Evolutionary conservation across 2,797 vertebrate species (phyloP).

Genomic region (Sebastiscus tertius): DNA sequence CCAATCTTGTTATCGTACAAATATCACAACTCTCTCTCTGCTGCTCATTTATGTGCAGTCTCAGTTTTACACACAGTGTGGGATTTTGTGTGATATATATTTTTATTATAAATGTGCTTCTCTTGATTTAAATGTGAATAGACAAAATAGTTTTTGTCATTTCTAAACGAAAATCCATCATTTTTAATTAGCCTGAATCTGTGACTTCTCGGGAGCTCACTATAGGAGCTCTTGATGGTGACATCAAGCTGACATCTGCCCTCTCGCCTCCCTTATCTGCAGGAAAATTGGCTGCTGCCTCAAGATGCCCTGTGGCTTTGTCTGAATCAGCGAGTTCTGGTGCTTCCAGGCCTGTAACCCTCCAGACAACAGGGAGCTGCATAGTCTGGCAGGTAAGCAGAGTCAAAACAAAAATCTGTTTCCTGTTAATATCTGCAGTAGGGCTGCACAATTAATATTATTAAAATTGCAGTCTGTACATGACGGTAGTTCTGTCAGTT

Average conservation of each 20-base stretch:
- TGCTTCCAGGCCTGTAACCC: background rate
- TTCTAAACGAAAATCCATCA: background rate
- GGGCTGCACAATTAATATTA: background rate
- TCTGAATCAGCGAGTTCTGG: conserved; percentile 25
- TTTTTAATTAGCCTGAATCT: background rate
- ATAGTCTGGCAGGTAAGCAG: conserved; percentile 51
- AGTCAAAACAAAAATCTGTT: background rate
- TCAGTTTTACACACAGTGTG: background rate
- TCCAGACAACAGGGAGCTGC: conserved; percentile 9
- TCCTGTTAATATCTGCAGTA: background rate
- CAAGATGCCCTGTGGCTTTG: conserved; percentile 15
- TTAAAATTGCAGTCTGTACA: background rate
- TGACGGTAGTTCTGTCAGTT: background rate
- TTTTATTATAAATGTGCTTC: background rate
- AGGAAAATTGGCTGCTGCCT: conserved; percentile 36
- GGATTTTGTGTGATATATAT: background rate
- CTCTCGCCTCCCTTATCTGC: conserved; percentile 29
- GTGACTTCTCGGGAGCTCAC: background rate
- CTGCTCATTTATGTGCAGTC: background rate
- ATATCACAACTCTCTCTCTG: background rate
- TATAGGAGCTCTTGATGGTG: background rate
- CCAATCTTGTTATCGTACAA: background rate
- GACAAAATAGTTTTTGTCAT: background rate
- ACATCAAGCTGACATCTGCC: conserved; percentile 35
- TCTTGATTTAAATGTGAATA: background rate